Evolutionary conservation across 1,140 invertebrate genomes (phyloP), one percentile per base, ranked within the genome.

Genomic region (Philaenus spumarius): DNA sequence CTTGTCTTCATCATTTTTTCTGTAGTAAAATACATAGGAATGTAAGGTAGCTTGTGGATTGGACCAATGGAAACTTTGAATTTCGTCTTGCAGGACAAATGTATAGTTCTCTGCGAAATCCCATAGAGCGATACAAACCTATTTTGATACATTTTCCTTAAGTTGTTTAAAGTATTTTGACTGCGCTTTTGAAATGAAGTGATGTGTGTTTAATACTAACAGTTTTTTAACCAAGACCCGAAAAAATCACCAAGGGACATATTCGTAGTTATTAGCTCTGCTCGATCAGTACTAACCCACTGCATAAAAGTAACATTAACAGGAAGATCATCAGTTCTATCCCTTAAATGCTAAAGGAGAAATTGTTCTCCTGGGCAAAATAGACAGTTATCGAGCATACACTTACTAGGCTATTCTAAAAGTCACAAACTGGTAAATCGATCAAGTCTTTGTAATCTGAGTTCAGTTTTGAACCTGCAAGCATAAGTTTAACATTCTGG

Each of bases 71-170:
- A 50, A 66, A 15, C 62, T 54, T 60, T 71, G 64, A 19, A 62
- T 61, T 51, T 62, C 64, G 61, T 71, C 62, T 59, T 70, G 64
- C 42, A 69, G 54, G 9, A 67, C 26, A 56, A 69, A 70, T 15
- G 61, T 64, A 54, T 64, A 72, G 46, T 69, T 70, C 65, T 72
- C 62, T 50, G 67, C 66, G 64, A 71, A 68, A 58, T 72, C 68
- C 20, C 63, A 62, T 17, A 66, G 23, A 15, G 60, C 51, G 24
- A 66, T 11, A 62, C 62, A 59, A 50, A 64, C 64, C 43, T 43
- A 47, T 11, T 55, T 53, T 34, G 39, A 37, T 11, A 63, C 40
- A 30, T 61, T 55, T 52, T 63, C 42, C 61, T 66, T 68, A 1
- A 52, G 30, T 47, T 51, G 17, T 26, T 62, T 58, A 40, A 62